A percentile compares a stretch with the other conserved stretches of the same genome.
phyloP scores from a whole-genome alignment of 2,797 vertebrate species.

The Fistularia tabacaria region DNA sequence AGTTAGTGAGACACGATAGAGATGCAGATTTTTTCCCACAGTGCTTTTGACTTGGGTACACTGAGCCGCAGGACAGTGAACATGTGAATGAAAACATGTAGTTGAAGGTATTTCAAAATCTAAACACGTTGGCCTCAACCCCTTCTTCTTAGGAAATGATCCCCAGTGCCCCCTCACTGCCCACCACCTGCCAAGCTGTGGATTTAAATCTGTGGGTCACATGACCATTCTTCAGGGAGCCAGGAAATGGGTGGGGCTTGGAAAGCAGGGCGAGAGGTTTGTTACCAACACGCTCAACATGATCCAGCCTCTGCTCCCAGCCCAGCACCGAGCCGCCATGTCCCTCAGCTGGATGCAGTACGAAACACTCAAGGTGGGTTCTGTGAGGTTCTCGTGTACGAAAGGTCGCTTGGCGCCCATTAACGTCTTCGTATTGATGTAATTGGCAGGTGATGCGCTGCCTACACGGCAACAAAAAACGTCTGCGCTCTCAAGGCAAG shows the following conservation, averaged over 20 bases:
- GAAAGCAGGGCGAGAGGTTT: slow-evolving; percentile 87
- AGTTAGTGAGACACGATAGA: too few species aligned
- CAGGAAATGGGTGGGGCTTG: slow-evolving; percentile 74
- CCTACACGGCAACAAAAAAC: slow-evolving; percentile 82
- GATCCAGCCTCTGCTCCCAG: slow-evolving; percentile 74
- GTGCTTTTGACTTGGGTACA: too few species aligned
- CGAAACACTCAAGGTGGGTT: slow-evolving; percentile 86
- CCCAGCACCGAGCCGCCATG: slow-evolving; percentile 73
- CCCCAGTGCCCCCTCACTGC: slow-evolving; percentile 76
- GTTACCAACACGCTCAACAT: slow-evolving; percentile 80
- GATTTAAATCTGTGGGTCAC: slow-evolving; percentile 79
- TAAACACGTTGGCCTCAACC: too few species aligned
- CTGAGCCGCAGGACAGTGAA: too few species aligned
- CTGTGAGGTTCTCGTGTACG: not conserved
- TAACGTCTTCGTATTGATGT: slow-evolving; percentile 3
- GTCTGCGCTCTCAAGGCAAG: slow-evolving; percentile 84
- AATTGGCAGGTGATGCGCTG: slow-evolving; percentile 78
- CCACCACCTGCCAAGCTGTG: slow-evolving; percentile 60
- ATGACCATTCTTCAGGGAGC: slow-evolving; percentile 72
- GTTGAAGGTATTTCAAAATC: not conserved
- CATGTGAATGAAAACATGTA: not conserved
- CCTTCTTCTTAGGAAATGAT: slow-evolving; percentile 36
- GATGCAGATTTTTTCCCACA: too few species aligned
- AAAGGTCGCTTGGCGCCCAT: not conserved
- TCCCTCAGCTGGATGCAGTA: slow-evolving; percentile 84